phyloP scores from a whole-genome alignment of 2,113 vertebrate species.

The Plestiodon gilberti region DNA sequence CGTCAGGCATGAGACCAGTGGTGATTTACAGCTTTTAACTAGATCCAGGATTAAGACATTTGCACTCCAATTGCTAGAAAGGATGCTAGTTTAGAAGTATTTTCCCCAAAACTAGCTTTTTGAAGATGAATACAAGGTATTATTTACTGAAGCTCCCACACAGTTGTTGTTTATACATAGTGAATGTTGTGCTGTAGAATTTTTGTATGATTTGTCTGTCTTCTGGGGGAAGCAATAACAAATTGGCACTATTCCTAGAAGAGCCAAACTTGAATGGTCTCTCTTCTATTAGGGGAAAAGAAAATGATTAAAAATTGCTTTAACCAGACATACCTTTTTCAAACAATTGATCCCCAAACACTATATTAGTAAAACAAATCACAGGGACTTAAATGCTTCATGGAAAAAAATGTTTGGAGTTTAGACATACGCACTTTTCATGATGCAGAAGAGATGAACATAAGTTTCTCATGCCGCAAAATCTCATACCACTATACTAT shows the following conservation, averaged over 20 bases:
- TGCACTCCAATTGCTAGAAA: background rate
- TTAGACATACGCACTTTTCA: slow-evolving; percentile 11
- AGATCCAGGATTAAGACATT: background rate
- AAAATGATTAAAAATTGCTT: slow-evolving; percentile 7
- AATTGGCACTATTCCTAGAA: background rate
- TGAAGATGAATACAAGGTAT: background rate
- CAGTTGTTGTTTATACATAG: background rate
- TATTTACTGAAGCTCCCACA: background rate
- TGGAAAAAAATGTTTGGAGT: slow-evolving; percentile 31
- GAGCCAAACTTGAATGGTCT: slow-evolving; percentile 11
- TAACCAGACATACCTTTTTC: background rate
- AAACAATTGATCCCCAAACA: background rate
- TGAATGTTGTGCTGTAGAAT: background rate
- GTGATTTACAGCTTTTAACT: background rate
- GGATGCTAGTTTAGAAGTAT: background rate
- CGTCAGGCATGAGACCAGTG: background rate
- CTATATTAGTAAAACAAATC: slow-evolving; percentile 9
- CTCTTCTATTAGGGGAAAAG: background rate
- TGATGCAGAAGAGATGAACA: slow-evolving; percentile 10
- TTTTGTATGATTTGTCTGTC: background rate
- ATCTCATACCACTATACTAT: background rate
- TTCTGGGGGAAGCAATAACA: slow-evolving; percentile 8
- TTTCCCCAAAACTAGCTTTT: slow-evolving; percentile 18
- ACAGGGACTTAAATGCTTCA: background rate
- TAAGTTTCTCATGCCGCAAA: slow-evolving; percentile 4